Evolutionary conservation across 1,140 invertebrate genomes (phyloP).

Genomic region (Drosophila serrata): DNA sequence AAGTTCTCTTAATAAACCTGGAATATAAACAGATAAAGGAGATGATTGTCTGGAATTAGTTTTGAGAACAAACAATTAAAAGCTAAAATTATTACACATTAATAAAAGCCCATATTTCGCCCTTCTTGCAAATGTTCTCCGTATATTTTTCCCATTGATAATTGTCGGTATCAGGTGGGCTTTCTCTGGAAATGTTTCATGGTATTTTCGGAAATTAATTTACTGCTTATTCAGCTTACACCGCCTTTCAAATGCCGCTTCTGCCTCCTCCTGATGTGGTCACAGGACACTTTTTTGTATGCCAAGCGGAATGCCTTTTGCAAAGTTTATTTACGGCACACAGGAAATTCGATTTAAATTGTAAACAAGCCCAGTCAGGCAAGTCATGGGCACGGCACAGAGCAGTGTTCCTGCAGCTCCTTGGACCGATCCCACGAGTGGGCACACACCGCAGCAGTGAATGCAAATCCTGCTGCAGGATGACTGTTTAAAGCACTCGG

Average conservation of each 20-base stretch:
- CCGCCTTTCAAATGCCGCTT: constrained; percentile 32
- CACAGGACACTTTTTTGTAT: constrained; percentile 50
- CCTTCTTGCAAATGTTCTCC: not conserved
- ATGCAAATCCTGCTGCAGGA: constrained; percentile 70
- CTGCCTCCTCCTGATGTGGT: constrained; percentile 1
- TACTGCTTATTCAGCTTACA: constrained; percentile 57
- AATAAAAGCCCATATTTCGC: not conserved
- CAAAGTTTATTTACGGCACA: constrained; percentile 68
- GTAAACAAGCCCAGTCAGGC: constrained; percentile 70
- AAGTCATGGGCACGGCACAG: constrained; percentile 30
- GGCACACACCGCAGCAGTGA: constrained; percentile 5
- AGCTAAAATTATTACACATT: no score
- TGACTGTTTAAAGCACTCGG: constrained; percentile 61
- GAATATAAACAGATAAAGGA: not conserved
- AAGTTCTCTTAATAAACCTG: not conserved
- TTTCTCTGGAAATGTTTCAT: constrained; percentile 15
- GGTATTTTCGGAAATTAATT: constrained; percentile 52
- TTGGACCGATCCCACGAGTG: constrained; percentile 12
- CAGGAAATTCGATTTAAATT: constrained; percentile 83
- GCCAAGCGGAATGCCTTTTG: constrained; percentile 30
- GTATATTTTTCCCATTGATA: not conserved
- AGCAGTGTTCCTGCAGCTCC: constrained; percentile 8
- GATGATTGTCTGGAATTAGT: no score
- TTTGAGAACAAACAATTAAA: no score
- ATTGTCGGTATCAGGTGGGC: constrained; percentile 16